Percentiles rank a stretch among this genome's conserved stretches.
phyloP scores from a whole-genome alignment of 2,888 invertebrate genomes.

The Tiphia femorata region DNA sequence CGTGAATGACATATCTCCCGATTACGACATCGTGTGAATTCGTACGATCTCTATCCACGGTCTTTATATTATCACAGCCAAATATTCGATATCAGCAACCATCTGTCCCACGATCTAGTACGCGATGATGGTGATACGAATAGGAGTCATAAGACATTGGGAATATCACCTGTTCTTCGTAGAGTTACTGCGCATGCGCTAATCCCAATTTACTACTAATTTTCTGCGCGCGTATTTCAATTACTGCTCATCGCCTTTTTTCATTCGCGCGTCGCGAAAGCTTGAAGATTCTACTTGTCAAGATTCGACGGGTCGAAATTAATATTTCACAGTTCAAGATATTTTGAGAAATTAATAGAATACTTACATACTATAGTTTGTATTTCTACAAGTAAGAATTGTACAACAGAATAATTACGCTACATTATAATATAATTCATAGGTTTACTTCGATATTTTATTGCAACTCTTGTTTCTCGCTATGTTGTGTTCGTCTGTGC shows the following conservation, averaged over 20 bases:
- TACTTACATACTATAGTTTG: too few relatives aligned
- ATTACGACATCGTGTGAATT: constrained; percentile 4
- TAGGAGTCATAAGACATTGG: constrained; percentile 43
- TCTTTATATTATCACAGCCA: constrained; percentile 20
- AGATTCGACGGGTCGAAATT: too few relatives aligned
- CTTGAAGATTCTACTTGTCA: too few relatives aligned
- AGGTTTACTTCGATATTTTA: too few relatives aligned
- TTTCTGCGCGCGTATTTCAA: constrained; percentile 14
- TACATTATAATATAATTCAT: too few relatives aligned
- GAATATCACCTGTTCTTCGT: constrained; percentile 45
- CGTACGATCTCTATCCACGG: not conserved
- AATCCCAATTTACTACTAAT: constrained; percentile 32
- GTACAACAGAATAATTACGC: too few relatives aligned
- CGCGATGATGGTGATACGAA: constrained; percentile 19
- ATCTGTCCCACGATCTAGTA: constrained; percentile 25
- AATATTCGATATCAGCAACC: constrained; percentile 5
- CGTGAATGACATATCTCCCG: constrained; percentile 22
- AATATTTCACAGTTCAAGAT: too few relatives aligned
- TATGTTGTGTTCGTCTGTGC: constrained; percentile 55
- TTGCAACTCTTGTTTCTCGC: constrained; percentile 21
- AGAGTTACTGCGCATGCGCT: constrained; percentile 16
- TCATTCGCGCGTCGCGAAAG: constrained; percentile 54
- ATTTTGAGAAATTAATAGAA: too few relatives aligned
- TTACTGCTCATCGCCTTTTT: constrained; percentile 38
- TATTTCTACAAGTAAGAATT: too few relatives aligned